Base-by-base conservation (phyloP, 2,888 invertebrate genomes). In the Ennomos erosarius region DNA sequence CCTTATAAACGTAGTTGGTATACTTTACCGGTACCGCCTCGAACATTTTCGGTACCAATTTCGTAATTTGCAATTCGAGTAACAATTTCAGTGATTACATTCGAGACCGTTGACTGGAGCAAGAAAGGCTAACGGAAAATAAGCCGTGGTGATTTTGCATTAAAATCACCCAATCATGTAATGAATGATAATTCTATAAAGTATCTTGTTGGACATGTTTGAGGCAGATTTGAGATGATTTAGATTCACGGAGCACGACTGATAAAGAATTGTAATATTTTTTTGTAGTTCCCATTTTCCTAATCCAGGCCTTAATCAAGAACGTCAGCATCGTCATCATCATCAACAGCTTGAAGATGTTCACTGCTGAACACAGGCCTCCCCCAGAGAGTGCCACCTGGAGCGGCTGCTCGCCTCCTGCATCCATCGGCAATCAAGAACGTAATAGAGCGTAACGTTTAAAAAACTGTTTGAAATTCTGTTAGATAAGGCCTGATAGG, bases 21-120 rank as follows among this genome's bases (percentile, higher is more conserved):
- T 78, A 73, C 64, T 65, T 67, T 73, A 67, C 74, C 71, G 68
- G 68, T 62, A 65, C 72, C 75, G 68, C 75, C 72, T 74, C 62
- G 60, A 73, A 65, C 68, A 68, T 71, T 79, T 84, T 26, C 76
- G 74, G 78, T 81, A 79, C 74, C 82, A 88, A 88, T 88, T 88
- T 85, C 69, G 87, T 85, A 90, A 90, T 90, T 90, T 88, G 84
- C 83, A 81, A 81, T 83, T 83, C 86, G 75, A 78, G 79, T 84
- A 86, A 84, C 82, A 88, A 90, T 90, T 88, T 86, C 79, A 86
- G 78, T 85, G 81, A 87, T 87, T 85, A 88, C 76, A 70, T 77
- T 71, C 69, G 73, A 74, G 71, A 68, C 76, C 75, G 78, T 78
- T 82, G 79, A 74, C 71, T 74, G 74, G 74, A 63, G 79, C 84